phyloP scores from a whole-genome alignment of 2,113 vertebrate species.

The Cryptotis parvus region DNA sequence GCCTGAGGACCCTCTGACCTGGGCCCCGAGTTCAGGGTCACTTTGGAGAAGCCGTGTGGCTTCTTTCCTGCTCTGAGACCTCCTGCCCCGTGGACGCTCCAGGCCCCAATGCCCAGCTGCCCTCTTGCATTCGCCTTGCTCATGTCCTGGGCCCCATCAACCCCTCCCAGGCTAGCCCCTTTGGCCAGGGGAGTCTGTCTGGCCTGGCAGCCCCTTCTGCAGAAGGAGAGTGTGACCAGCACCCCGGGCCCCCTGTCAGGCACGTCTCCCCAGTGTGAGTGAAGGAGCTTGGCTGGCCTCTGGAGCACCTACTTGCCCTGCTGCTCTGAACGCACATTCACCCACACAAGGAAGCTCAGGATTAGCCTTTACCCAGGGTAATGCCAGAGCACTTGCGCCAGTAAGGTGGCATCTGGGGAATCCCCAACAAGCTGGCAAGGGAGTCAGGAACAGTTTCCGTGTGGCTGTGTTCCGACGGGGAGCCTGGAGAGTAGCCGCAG shows the following conservation, averaged over 20 bases:
- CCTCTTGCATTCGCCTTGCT: not conserved
- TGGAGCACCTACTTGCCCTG: not conserved
- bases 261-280: not conserved
- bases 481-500: not conserved
- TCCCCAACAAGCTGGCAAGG: constrained; percentile 40
- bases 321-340: constrained; percentile 62
- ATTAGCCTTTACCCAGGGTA: constrained; percentile 56
- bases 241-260: not conserved
- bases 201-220: not conserved
- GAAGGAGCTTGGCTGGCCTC: constrained; percentile 15
- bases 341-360: constrained; percentile 51
- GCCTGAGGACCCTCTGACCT: not conserved
- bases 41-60: not conserved
- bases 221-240: constrained; percentile 16
- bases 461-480: not conserved
- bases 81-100: not conserved
- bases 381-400: constrained; percentile 44
- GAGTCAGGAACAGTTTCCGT: constrained; percentile 51
- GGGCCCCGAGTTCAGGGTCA: not conserved
- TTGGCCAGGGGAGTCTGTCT: too few species aligned
- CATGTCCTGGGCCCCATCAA: not conserved
- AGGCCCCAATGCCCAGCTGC: too few species aligned
- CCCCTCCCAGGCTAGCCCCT: not conserved
- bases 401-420: constrained; percentile 42
- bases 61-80: not conserved